Evolutionary conservation across 2,888 invertebrate species (phyloP), one percentile per base, ranked within the genome.

Genomic region (Ichneumoninae sp.): DNA sequence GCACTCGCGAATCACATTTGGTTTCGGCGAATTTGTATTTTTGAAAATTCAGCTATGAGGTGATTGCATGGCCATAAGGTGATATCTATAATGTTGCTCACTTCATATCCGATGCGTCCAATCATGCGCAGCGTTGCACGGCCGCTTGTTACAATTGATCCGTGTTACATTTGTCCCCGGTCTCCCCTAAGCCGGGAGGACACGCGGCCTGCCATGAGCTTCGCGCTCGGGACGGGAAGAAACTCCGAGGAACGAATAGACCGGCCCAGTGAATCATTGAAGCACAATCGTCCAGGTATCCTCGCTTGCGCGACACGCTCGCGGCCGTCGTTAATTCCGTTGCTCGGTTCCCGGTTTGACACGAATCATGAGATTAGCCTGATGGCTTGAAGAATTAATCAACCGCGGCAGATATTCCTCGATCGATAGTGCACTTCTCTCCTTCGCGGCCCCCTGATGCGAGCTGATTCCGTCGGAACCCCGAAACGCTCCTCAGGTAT

Each of bases 371-470:
- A 33, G 47, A 57, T 57, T 8, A 60, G 44, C 60, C 47, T 8
- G n/a, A 30, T 26, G 10, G 47, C 57, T 40, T 63, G 63, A 74
- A 63, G 74, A 30, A 63, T 50, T 63, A 63, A 63, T 44, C 40
- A 60, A 74, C 40, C 60, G 30, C 60, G 63, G 33, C 47, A 26
- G 47, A 63, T 74, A 63, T 33, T 74, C 63, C 22, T 16, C 44
- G 63, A 63, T 74, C 74, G 74, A 74, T 74, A 63, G 30, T 30
- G 74, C 66, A 40, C 22, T 63, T 13, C 47, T 73, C 63, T 57
- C 57, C 6, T 57, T 57, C 63, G 33, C 57, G 40, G 22, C 26
- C 44, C 22, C 73, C 44, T 60, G 73, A 40, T n/a, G n/a, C 63
- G 33, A 63, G 33, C 33, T 73, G 33, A 73, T 60, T 73, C 22